A percentile compares a stretch with the other conserved stretches of the same genome.
phyloP scores from a whole-genome alignment of 2,113 vertebrate genomes.

The Lipophrys pholis region DNA sequence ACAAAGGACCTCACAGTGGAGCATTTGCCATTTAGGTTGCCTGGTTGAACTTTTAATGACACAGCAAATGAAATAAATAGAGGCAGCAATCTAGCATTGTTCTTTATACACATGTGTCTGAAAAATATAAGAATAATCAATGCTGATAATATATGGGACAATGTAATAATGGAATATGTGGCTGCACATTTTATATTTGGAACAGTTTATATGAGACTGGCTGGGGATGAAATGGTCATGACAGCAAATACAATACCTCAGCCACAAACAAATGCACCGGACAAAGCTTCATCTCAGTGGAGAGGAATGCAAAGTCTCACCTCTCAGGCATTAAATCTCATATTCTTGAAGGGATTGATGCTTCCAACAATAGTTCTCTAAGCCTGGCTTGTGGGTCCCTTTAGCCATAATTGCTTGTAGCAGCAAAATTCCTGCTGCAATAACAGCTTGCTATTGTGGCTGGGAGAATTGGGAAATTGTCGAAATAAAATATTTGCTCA shows the following conservation, averaged over 20 bases:
- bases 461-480: constrained; percentile 70
- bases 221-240: constrained; percentile 62
- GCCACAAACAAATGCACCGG: constrained; percentile 58
- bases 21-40: neutral
- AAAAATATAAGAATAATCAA: constrained; percentile 3
- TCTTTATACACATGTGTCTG: constrained; percentile 34
- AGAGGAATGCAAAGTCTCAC: constrained; percentile 67
- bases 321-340: constrained; percentile 72
- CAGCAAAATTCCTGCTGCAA: constrained; percentile 65
- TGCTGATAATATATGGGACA: constrained; percentile 39
- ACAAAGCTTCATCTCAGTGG: constrained; percentile 58
- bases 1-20: neutral
- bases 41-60: neutral
- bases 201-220: constrained; percentile 55
- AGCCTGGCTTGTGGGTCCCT: constrained; percentile 55
- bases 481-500: constrained; percentile 66
- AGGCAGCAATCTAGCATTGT: constrained; percentile 18
- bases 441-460: constrained; percentile 67
- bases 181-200: constrained; percentile 56
- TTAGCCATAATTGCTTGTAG: constrained; percentile 77
- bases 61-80: constrained; percentile 4
- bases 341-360: constrained; percentile 68
- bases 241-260: constrained; percentile 58
- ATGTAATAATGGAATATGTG: constrained; percentile 37
- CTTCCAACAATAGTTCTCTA: constrained; percentile 73